These are phyloP conservation scores for Stenodera caucasica DNA, from an alignment of 2,888 invertebrate species.

Conservation along the genomic window DNA sequence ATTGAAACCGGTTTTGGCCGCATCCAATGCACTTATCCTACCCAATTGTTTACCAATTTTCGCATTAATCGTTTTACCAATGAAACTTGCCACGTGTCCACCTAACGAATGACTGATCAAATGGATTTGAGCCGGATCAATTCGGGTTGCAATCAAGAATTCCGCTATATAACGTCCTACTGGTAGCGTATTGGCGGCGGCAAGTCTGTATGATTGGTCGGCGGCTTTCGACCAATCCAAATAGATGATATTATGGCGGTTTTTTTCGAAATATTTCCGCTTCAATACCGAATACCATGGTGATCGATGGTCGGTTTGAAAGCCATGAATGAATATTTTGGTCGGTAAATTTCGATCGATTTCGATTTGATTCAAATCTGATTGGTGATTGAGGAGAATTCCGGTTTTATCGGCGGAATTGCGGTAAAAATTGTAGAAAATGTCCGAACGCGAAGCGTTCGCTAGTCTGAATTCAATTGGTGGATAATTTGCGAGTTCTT, in stretches of 20 bases:
- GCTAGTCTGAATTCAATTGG: conserved; percentile 40
- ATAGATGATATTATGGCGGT: conserved; percentile 55
- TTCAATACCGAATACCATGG: conserved; percentile 52
- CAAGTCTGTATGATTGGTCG: conserved; percentile 42
- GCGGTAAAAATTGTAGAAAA: conserved; percentile 38
- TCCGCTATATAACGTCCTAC: conserved; percentile 55
- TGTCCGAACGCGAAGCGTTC: conserved; percentile 31
- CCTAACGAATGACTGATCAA: conserved; percentile 54
- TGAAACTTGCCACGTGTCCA: conserved; percentile 41
- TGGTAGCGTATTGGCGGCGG: conserved; percentile 54
- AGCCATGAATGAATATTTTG: conserved; percentile 58
- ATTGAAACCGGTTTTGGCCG: conserved; percentile 52
- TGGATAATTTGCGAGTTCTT: conserved; percentile 19
- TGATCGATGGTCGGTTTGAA: conserved; percentile 54
- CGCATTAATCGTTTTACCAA: conserved; percentile 37
- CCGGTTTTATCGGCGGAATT: conserved; percentile 25
- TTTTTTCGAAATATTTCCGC: conserved; percentile 51
- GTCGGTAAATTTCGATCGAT: conserved; percentile 43
- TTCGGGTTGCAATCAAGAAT: conserved; percentile 45
- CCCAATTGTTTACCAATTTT: conserved; percentile 48
- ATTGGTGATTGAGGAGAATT: conserved; percentile 33
- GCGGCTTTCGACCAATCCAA: conserved; percentile 54
- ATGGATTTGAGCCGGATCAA: conserved; percentile 52
- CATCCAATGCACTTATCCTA: conserved; percentile 57
- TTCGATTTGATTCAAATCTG: conserved; percentile 7